These are phyloP conservation scores for Chaunax sp. DNA, from an alignment of 2,797 vertebrate genomes.

Conservation along the genomic window DNA sequence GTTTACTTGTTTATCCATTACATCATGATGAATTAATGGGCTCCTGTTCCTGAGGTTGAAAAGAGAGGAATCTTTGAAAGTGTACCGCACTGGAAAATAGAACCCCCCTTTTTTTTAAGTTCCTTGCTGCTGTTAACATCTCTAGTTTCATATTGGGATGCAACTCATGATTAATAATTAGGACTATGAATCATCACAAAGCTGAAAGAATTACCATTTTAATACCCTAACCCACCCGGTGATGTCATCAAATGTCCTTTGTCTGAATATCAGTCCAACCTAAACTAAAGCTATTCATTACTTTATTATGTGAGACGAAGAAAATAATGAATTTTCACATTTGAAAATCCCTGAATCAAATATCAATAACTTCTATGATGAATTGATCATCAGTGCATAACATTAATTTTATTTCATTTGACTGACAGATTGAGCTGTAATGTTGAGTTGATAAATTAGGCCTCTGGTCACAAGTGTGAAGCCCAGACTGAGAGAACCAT, in stretches of 20 bases:
- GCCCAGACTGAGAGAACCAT: background rate
- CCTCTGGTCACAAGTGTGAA: too few relatives aligned
- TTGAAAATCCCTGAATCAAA: background rate
- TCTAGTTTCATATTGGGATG: conserved; percentile 10
- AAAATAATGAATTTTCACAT: background rate
- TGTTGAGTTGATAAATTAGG: too few relatives aligned
- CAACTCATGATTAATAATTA: background rate
- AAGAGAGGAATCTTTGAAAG: too few relatives aligned
- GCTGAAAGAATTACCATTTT: background rate
- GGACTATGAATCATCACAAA: background rate
- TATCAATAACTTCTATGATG: too few relatives aligned
- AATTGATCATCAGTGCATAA: background rate
- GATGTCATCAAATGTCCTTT: background rate
- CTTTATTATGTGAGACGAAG: background rate
- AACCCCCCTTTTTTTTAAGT: background rate
- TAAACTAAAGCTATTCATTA: background rate
- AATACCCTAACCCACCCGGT: too few relatives aligned
- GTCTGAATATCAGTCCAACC: background rate
- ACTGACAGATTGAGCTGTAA: background rate
- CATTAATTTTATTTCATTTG: background rate
- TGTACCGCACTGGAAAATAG: conserved; percentile 1
- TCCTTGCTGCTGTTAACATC: conserved; percentile 15
- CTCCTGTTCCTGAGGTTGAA: too few relatives aligned
- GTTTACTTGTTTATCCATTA: conserved; percentile 18
- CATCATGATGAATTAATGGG: too few relatives aligned